Percentiles rank a stretch among this genome's conserved stretches.
Evolutionary conservation across 1,140 invertebrate genomes (phyloP).

Genomic region (Drosophila asahinai): DNA sequence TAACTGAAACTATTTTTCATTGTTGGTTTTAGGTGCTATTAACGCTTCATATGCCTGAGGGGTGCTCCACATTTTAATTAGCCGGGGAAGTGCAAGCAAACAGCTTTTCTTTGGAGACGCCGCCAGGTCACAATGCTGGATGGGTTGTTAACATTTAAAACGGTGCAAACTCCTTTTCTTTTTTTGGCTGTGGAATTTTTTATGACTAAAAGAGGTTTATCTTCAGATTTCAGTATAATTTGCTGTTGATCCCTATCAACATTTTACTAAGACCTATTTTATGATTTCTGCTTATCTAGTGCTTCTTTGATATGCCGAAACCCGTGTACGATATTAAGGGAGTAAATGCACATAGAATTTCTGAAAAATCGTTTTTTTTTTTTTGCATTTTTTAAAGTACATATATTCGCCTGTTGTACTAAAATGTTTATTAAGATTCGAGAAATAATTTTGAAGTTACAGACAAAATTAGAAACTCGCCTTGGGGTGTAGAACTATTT

Average conservation of each 20-base stretch:
- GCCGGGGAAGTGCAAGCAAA: slow-evolving; percentile 15
- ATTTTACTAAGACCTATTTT: neutral
- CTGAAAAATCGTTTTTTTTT: too few species aligned
- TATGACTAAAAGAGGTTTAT: neutral
- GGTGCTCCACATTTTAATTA: slow-evolving; percentile 50
- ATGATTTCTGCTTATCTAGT: neutral
- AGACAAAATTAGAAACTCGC: too few species aligned
- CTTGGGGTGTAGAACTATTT: too few species aligned
- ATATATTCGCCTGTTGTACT: too few species aligned
- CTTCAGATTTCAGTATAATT: slow-evolving; percentile 5
- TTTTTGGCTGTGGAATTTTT: neutral
- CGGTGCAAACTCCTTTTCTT: neutral
- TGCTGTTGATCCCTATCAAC: neutral
- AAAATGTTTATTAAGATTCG: too few species aligned
- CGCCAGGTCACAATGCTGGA: slow-evolving; percentile 21
- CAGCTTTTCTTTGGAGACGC: slow-evolving; percentile 27
- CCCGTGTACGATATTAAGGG: too few species aligned
- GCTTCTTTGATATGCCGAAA: slow-evolving; percentile 24
- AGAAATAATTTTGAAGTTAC: too few species aligned
- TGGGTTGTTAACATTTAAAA: neutral
- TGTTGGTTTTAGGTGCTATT: slow-evolving; percentile 50
- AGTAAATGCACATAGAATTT: too few species aligned
- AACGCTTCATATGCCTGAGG: slow-evolving; percentile 13
- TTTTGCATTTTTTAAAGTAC: too few species aligned
- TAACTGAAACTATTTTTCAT: slow-evolving; percentile 34